These are phyloP conservation scores for Rhamnusium bicolor DNA, from an alignment of 2,888 invertebrate genomes.

Conservation along the genomic window DNA sequence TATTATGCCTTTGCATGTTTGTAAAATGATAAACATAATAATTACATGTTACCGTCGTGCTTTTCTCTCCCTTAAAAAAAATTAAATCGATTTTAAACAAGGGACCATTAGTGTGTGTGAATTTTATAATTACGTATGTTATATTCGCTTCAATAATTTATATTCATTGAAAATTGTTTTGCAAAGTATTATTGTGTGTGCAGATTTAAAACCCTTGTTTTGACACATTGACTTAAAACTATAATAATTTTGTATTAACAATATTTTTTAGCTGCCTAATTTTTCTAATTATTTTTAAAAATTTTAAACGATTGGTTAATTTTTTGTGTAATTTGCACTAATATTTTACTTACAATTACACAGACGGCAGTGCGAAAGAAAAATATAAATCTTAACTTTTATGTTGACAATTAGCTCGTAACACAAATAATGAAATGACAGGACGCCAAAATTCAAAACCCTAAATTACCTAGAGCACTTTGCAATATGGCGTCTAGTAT, in stretches of 20 bases:
- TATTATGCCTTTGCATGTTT: slow-evolving; percentile 18
- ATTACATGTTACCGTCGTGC: not conserved
- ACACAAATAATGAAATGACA: slow-evolving; percentile 47
- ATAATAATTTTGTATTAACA: too few species aligned
- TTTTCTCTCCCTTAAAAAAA: not conserved
- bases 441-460: slow-evolving; percentile 53
- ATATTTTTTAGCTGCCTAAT: too few species aligned
- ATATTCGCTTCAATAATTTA: not conserved
- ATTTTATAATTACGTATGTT: not conserved
- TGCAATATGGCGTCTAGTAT: slow-evolving; percentile 66
- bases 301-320: not conserved
- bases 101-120: not conserved
- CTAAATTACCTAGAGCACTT: slow-evolving; percentile 62
- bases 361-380: not conserved
- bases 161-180: not conserved
- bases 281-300: too few species aligned
- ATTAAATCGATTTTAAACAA: slow-evolving; percentile 13
- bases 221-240: too few species aligned
- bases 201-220: too few species aligned
- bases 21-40: not conserved
- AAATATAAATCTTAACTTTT: not conserved
- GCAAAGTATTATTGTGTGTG: not conserved
- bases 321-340: not conserved
- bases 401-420: not conserved
- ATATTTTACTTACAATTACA: not conserved